These are phyloP conservation scores for Elymnias hypermnestra DNA, from an alignment of 1,140 invertebrate species.

Conservation along the genomic window DNA sequence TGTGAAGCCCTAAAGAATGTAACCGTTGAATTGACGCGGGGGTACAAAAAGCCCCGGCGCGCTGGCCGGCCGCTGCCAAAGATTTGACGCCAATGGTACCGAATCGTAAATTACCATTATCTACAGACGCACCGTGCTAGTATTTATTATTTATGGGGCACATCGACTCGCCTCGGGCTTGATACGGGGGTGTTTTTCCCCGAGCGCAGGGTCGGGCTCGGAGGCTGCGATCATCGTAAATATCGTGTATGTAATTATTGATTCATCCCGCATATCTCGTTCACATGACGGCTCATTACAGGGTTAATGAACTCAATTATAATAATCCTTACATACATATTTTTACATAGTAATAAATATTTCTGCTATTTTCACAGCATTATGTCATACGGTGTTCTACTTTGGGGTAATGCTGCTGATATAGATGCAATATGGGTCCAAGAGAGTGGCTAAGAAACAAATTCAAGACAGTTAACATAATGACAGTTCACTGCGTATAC, in stretches of 20 bases:
- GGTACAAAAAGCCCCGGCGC: conserved; percentile 36
- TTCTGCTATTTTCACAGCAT: no score
- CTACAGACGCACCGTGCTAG: conserved; percentile 69
- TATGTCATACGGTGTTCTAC: no score
- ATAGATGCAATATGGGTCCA: no score
- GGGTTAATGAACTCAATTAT: conserved; percentile 24
- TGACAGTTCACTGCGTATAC: no score
- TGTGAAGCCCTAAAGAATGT: conserved; percentile 4
- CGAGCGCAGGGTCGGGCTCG: conserved; percentile 32
- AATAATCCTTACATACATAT: no score
- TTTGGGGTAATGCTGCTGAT: no score
- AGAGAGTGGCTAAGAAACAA: no score
- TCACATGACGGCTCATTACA: conserved; percentile 19
- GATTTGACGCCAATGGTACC: conserved; percentile 62
- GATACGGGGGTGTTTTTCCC: conserved; percentile 51
- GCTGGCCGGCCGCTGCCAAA: conserved; percentile 52
- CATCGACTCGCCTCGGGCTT: conserved; percentile 57
- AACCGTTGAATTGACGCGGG: conserved; percentile 6
- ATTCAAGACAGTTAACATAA: no score
- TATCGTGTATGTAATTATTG: conserved; percentile 26
- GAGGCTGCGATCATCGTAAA: conserved; percentile 5
- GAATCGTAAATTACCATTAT: conserved; percentile 76
- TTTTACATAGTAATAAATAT: no score
- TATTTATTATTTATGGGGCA: conserved; percentile 76
- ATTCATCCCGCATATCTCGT: conserved; percentile 24